A percentile compares a stretch with the other conserved stretches of the same genome.
Evolutionary conservation across 2,888 invertebrate species (phyloP).

Genomic region (Enchytraeus crypticus): DNA sequence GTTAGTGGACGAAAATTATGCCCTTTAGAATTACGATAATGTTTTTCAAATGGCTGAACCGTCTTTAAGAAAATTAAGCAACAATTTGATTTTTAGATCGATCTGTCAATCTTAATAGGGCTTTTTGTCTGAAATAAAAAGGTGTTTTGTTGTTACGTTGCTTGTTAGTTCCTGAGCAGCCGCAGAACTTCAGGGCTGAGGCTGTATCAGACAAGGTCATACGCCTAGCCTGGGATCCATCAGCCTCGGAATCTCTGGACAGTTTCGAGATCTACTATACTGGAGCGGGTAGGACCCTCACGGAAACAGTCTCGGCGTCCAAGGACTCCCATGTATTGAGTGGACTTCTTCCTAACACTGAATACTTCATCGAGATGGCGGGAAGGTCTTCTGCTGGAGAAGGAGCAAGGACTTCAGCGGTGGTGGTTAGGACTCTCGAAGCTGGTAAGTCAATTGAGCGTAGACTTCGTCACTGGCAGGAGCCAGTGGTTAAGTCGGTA

Average conservation of each 20-base stretch:
- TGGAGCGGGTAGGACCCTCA: conserved; percentile 41
- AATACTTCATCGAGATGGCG: conserved; percentile 93
- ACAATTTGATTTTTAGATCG: no score
- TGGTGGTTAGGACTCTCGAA: conserved; percentile 88
- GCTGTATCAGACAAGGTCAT: conserved; percentile 70
- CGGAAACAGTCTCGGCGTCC: conserved; percentile 31
- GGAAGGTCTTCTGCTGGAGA: conserved; percentile 85
- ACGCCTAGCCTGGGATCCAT: conserved; percentile 82
- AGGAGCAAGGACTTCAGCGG: conserved; percentile 79
- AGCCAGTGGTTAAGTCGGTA: no score
- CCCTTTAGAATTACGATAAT: no score
- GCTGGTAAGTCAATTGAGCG: conserved; percentile 66
- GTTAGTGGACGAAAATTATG: no score
- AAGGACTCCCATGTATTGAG: conserved; percentile 63
- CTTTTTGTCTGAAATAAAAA: no score
- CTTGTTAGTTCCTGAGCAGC: conserved; percentile 25
- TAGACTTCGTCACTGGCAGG: no score
- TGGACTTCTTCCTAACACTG: conserved; percentile 85
- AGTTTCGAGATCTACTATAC: conserved; percentile 96
- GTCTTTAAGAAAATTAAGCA: no score
- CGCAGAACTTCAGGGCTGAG: conserved; percentile 26
- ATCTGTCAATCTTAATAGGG: no score
- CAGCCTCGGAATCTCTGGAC: conserved; percentile 75
- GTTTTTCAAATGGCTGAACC: no score
- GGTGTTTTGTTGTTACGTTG: no score